These are phyloP conservation scores for Ciconia nigra DNA, from an alignment of 2,797 vertebrate species.

Conservation along the genomic window DNA sequence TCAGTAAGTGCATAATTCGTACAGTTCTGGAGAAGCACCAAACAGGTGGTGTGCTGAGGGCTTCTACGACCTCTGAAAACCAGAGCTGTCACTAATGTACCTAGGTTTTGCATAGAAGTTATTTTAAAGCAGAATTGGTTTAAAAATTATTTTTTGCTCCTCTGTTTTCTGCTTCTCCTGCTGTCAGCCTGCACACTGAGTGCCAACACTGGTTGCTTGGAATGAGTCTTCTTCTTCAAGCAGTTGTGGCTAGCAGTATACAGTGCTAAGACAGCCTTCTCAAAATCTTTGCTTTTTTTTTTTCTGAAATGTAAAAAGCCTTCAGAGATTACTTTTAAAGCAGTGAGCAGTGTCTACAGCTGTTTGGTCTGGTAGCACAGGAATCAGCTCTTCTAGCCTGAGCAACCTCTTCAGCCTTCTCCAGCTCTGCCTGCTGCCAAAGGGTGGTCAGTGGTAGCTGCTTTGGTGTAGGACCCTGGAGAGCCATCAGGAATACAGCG, in stretches of 20 bases:
- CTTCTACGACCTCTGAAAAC: background rate
- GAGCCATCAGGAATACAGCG: background rate
- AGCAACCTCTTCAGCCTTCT: background rate
- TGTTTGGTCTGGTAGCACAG: background rate
- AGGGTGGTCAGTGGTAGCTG: background rate
- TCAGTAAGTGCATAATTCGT: background rate
- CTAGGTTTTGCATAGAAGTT: background rate
- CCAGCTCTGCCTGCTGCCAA: background rate
- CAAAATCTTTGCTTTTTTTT: background rate
- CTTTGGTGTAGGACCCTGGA: background rate
- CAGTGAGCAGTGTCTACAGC: background rate
- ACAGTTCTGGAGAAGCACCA: background rate
- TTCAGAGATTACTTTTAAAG: background rate
- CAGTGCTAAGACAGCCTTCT: background rate
- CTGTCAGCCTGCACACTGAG: background rate
- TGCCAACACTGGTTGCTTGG: background rate
- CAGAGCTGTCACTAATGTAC: background rate
- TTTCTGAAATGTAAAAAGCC: background rate
- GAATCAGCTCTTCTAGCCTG: background rate
- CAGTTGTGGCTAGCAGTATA: background rate
- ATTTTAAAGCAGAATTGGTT: background rate
- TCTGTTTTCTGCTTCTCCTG: background rate
- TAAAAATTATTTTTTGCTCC: background rate
- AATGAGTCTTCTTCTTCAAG: background rate
- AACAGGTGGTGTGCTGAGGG: background rate